phyloP scores from a whole-genome alignment of 2,113 vertebrate genomes.

The Tilapia sparmanii region DNA sequence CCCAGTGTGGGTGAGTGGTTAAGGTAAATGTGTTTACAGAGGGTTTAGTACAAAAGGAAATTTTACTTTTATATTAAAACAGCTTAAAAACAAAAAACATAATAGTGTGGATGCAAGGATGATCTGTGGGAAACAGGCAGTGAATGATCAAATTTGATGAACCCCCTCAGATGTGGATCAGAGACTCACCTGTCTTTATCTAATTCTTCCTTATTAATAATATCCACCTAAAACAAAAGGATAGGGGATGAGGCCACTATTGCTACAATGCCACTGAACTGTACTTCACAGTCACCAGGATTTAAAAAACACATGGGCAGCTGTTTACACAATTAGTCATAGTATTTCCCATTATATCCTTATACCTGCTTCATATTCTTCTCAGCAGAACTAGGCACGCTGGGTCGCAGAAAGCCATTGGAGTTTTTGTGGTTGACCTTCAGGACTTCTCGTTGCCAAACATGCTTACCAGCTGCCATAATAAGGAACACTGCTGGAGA shows the following conservation, averaged over 20 bases:
- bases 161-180: conserved; percentile 31
- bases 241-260: conserved; percentile 63
- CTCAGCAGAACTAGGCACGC: conserved; percentile 73
- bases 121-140: conserved; percentile 18
- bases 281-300: conserved; percentile 33
- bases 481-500: conserved; percentile 72
- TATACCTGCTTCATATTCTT: conserved; percentile 85
- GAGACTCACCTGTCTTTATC: conserved; percentile 74
- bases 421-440: conserved; percentile 65
- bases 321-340: background rate
- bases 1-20: background rate
- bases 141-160: conserved; percentile 25
- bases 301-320: background rate
- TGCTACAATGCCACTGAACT: conserved; percentile 29
- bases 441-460: conserved; percentile 72
- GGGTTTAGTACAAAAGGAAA: background rate
- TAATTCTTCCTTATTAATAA: conserved; percentile 75
- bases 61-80: background rate
- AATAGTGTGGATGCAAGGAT: background rate
- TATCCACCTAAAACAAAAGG: conserved; percentile 78
- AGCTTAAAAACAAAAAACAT: background rate
- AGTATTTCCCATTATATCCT: background rate
- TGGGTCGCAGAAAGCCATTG: conserved; percentile 77
- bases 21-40: background rate
- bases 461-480: conserved; percentile 87